Evolutionary conservation across 2,888 invertebrate genomes (phyloP), one percentile per base, ranked within the genome.

Genomic region (Athrips mouffetella): DNA sequence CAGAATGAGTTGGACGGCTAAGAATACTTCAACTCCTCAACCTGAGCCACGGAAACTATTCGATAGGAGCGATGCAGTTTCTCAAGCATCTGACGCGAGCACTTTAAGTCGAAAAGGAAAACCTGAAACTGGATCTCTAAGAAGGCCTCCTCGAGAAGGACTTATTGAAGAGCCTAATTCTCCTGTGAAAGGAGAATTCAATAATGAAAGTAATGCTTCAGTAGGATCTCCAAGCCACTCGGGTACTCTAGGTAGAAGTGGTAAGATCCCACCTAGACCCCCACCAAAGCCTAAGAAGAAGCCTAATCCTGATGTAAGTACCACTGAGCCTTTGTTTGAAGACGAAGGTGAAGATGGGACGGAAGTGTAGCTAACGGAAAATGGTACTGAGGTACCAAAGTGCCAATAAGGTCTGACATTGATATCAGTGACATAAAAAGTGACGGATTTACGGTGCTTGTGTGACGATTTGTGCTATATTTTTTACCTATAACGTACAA

Each of bases 281-380:
- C 95, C 95, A 8, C 95, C 95, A 21, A 94, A 94, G 63, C 94
- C 94, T 45, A 95, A 94, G 81, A 95, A 94, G 89, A 92, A 93
- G 60, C 89, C 91, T 11, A 90, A 90, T 45, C 89, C 92, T 3
- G 90, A 88, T 57, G 75, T 81, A 5, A 73, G 86, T 52, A 92
- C 90, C 94, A 92, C 90, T 63, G 94, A 94, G 61, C 94, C 95
- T 52, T 80, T 95, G 55, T 95, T 95, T 70, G 95, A 96, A 73
- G 96, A 96, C 73, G 96, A 96, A 80, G 94, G 95, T 21, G 96
- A 96, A 72, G 95, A 96, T 62, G 96, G 96, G 58, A 96, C 96
- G 63, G 96, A 96, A 89, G 96, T 96, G 89, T 94, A 92, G 58
- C 62, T 60, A 66, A 44, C 39, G 47, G 53, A 49, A 35, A 41